These are phyloP conservation scores for Bucorvus abyssinicus DNA, from an alignment of 2,797 vertebrate genomes.

Conservation along the genomic window DNA sequence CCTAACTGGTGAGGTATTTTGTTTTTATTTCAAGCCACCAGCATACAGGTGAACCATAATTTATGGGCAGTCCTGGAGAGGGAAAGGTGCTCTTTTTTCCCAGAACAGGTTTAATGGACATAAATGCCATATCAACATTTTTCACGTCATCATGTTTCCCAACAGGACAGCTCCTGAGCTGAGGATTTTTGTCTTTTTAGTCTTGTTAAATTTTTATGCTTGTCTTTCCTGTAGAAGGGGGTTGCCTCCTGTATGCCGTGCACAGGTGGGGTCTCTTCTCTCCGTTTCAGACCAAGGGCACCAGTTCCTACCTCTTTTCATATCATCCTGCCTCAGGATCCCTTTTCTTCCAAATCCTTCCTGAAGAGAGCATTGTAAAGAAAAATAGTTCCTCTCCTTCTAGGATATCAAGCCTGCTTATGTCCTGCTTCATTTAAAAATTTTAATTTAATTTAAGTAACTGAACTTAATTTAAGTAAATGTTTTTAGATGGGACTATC, in stretches of 20 bases:
- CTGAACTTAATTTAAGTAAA: neutral
- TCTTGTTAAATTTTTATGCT: neutral
- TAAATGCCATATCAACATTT: conserved; percentile 16
- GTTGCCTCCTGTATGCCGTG: neutral
- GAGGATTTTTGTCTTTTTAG: neutral
- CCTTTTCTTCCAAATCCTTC: neutral
- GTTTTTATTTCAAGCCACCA: conserved; percentile 23
- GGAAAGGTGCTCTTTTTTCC: neutral
- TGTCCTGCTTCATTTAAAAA: neutral
- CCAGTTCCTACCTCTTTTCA: neutral
- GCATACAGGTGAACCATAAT: conserved; percentile 15
- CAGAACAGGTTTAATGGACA: neutral
- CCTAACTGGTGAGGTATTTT: conserved; percentile 35
- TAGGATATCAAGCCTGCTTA: neutral
- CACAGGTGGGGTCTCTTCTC: neutral
- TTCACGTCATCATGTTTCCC: conserved; percentile 22
- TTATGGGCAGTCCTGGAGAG: conserved; percentile 4
- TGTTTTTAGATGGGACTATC: neutral
- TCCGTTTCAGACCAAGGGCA: neutral
- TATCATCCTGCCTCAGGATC: neutral
- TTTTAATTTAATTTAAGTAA: neutral
- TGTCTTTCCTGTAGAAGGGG: neutral
- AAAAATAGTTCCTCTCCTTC: neutral
- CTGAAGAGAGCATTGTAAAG: neutral
- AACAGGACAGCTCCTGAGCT: neutral